Conservation (phyloP, 1,140 invertebrate genomes). For the Drosophila pectinifera region DNA sequence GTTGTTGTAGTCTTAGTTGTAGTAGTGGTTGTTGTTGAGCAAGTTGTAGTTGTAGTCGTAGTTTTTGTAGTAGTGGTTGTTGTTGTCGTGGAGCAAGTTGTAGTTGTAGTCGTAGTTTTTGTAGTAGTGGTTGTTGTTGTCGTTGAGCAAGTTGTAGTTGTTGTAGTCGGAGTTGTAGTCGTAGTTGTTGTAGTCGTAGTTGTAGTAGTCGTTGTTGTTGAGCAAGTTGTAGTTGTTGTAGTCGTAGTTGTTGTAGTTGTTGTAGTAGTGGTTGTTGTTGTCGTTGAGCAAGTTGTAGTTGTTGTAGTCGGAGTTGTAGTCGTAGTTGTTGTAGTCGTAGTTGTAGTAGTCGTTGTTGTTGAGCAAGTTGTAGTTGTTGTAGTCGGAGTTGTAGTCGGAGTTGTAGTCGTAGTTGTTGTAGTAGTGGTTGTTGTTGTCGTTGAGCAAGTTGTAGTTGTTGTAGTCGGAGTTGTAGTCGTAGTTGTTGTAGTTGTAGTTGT, state of each 20-base stretch:
- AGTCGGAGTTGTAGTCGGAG: too few relatives aligned
- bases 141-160: too few relatives aligned
- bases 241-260: conserved; percentile 22
- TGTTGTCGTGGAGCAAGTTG: neutral
- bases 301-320: conserved; percentile 11
- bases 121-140: conserved; percentile 1
- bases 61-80: conserved; percentile 16
- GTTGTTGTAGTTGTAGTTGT: conserved; percentile 6
- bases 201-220: conserved; percentile 6
- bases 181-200: conserved; percentile 25
- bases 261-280: conserved; percentile 20
- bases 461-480: conserved; percentile 7
- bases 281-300: conserved; percentile 16
- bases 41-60: neutral
- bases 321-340: conserved; percentile 12
- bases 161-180: neutral
- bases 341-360: neutral
- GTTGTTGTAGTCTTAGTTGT: conserved; percentile 13
- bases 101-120: neutral
- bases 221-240: conserved; percentile 11
- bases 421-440: conserved; percentile 14
- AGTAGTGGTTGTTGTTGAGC: conserved; percentile 4
- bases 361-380: conserved; percentile 8
- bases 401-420: neutral
- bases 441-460: neutral